Evolutionary conservation across 92 coral and sea anemone genomes (phyloP), one percentile per base, ranked within the genome.

Genomic region (Pocillopora meandrina): DNA sequence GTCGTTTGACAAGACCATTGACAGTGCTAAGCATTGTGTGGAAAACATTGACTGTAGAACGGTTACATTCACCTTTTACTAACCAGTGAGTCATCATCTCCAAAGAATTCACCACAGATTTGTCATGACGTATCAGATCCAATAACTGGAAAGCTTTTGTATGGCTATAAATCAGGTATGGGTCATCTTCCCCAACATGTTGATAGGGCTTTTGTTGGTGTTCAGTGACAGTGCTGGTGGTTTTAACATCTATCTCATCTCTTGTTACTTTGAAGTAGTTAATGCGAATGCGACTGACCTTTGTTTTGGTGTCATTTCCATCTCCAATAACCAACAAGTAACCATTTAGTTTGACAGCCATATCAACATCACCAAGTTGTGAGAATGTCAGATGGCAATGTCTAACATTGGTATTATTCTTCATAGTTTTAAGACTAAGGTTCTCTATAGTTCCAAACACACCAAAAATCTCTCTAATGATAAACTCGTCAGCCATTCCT

Each of bases 51-150:
- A 89, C 91, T 72, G 86, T 90, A 56, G 68, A 84, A 49, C 98
- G 91, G 55, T 87, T 92, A 59, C 95, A 91, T 72, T 94, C 98
- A 7, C 98, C 98, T 69, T 88, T 87, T 57, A 89, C 98, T 47
- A 94, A 78, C 98, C 98, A 94, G 72, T 90, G 95, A 7, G 88
- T 62, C 33, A 94, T 80, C 9, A 86, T 81, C 49, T 85, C 66
- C 83, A 92, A 77, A 3, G 92, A 81, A 72, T 92, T 84, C 20
- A 86, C 82, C 23, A 81, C 33, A 60, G 79, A 90, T 35, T 77
- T 19, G 35, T 82, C 89, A 12, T 84, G 72, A 18, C 95, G 95
- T 61, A 94, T 87, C 62, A 83, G 87, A 13, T 90, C 91, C 86
- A 94, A 71, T 12, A 94, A 88, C 21, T 84, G 91, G 58, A 49